A percentile compares a stretch with the other conserved stretches of the same genome.
phyloP scores from a whole-genome alignment of 2,113 vertebrate genomes.

The Sylvietta virens region DNA sequence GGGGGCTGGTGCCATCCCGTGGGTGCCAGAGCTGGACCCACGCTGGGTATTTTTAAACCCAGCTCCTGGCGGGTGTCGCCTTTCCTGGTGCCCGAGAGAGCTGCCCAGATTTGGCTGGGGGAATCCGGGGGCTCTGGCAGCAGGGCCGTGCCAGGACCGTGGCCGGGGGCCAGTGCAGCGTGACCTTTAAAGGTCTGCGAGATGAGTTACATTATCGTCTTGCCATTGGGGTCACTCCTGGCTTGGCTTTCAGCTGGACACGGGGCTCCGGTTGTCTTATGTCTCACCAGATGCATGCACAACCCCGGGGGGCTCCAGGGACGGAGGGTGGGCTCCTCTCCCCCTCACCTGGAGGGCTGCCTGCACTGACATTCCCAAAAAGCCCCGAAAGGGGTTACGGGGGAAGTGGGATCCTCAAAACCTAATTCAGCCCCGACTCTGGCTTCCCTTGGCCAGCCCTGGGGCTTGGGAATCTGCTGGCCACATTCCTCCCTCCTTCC shows the following conservation, averaged over 20 bases:
- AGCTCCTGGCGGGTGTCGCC: neutral
- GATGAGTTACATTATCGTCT: conserved; percentile 48
- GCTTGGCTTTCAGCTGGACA: conserved; percentile 21
- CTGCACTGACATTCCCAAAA: neutral
- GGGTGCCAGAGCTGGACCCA: neutral
- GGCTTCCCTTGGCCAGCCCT: neutral
- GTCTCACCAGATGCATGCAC: neutral
- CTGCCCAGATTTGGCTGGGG: conserved; percentile 2
- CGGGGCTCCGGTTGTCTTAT: neutral
- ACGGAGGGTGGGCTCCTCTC: neutral
- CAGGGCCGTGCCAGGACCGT: neutral
- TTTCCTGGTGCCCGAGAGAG: neutral
- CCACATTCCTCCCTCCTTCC: conserved; percentile 32
- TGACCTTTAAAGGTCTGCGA: conserved; percentile 65
- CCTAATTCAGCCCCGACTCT: accelerated
- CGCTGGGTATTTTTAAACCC: conserved; percentile 30
- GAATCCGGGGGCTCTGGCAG: conserved; percentile 11
- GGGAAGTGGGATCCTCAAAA: neutral
- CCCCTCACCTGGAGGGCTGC: accelerated
- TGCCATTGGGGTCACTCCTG: neutral
- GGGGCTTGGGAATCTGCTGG: neutral
- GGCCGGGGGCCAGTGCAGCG: neutral
- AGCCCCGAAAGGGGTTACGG: accelerated
- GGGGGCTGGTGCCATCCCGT: neutral
- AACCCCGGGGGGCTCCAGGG: neutral